Evolutionary conservation across 92 coral and sea anemone species (phyloP), one percentile per base, ranked within the genome.

Genomic region (Chrysogorgia sp.): DNA sequence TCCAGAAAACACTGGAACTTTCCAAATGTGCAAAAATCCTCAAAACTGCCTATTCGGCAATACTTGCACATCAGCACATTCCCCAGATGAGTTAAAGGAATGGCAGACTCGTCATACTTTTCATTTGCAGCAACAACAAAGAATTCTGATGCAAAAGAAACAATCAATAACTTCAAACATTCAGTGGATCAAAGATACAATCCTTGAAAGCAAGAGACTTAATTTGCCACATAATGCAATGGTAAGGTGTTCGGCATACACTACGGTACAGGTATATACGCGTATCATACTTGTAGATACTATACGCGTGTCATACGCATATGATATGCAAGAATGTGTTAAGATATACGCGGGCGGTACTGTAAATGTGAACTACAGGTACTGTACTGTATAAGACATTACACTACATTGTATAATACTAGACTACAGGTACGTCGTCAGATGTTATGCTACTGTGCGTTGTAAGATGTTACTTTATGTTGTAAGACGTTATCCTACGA

Each of bases 1-100:
- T 32, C 87, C 87, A 32, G 87, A 83, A 56, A 81, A 81, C n/a
- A 67, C 71, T 32, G 37, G 53, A 76, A 52, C 69, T 22, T 83
- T 83, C 40, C 55, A 67, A 28, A 40, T 83, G 63, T 83, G 87
- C 49, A 43, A 45, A 17, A 66, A 66, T 64, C 77, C 77, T 14
- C 14, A 43, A 35, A 58, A 24, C 15, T 83, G 87, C 48, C 32
- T 74, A 58, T 77, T 57, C 58, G 87, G 87, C 2, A 56, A 76
- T 40, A 66, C 79, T 35, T 83, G 87, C 10, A 40, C 81, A 40
- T 40, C 37, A 55, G 87, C 87, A 19, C 87, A 83, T 45, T 76
- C 78, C 13, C 12, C 28, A 6, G 40, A 76, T 67, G 87, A 83
- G 78, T 24, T 83, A 28, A 55, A 40, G 10, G 87, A 83, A 34